Percentiles rank a stretch among this genome's conserved stretches.
Evolutionary conservation across 2,797 vertebrate species (phyloP).

Genomic region (Thamnophis elegans): DNA sequence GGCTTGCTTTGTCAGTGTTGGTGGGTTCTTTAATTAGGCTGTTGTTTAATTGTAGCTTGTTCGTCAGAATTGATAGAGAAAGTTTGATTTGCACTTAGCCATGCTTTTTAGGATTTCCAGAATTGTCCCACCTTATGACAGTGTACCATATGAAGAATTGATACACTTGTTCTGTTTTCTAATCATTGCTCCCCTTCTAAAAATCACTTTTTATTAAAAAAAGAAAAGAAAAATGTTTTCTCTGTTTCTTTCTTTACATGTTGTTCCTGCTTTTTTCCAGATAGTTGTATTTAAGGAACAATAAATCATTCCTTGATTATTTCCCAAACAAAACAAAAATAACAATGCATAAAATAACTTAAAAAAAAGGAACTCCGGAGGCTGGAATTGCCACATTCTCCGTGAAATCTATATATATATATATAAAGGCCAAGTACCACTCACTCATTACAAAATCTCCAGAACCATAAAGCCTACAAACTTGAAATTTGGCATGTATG

Average conservation of each 20-base stretch:
- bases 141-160: background rate
- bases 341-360: background rate
- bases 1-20: too few relatives aligned
- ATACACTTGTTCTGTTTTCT: background rate
- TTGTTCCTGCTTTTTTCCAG: background rate
- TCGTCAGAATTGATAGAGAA: background rate
- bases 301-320: background rate
- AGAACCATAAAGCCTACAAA: too few relatives aligned
- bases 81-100: background rate
- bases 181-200: background rate
- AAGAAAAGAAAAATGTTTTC: background rate
- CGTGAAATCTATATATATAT: background rate
- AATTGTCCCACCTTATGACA: background rate
- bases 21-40: too few relatives aligned
- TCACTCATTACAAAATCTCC: too few relatives aligned
- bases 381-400: constrained; percentile 8
- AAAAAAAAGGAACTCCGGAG: background rate
- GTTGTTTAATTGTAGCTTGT: background rate
- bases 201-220: background rate
- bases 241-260: background rate
- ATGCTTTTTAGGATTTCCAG: too few relatives aligned
- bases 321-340: background rate
- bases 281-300: background rate
- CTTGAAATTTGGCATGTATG: too few relatives aligned
- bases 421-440: too few relatives aligned